Conservation (phyloP, 1,140 invertebrate species). For the Archegozetes longisetosus region DNA sequence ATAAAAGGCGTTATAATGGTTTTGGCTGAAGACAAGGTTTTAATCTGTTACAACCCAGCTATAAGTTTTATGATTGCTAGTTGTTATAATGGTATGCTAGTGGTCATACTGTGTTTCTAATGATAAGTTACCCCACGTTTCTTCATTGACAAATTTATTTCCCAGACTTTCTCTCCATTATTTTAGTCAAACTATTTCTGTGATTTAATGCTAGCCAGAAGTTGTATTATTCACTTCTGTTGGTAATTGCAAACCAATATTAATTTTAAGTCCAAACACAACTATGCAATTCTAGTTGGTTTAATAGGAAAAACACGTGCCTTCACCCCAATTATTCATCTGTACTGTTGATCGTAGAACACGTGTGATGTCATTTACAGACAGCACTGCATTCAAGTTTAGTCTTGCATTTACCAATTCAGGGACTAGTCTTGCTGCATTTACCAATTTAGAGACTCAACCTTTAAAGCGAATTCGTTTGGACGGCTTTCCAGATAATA, state of each 20-base stretch:
- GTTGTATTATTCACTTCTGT: neutral
- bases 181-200: neutral
- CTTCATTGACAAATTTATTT: neutral
- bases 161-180: neutral
- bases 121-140: neutral
- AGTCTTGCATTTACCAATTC: too few species aligned
- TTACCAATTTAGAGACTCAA: too few species aligned
- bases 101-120: neutral
- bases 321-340: neutral
- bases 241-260: neutral
- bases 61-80: neutral
- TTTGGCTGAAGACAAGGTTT: too few species aligned
- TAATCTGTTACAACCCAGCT: too few species aligned
- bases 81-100: neutral
- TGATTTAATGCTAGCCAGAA: neutral
- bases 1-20: too few species aligned
- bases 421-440: too few species aligned
- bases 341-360: neutral
- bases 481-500: too few species aligned
- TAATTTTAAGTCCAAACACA: neutral
- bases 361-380: neutral
- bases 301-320: neutral
- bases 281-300: neutral
- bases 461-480: too few species aligned
- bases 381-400: too few species aligned